Conservation (phyloP, 2,888 invertebrate species). For the Sinodicranocentrus sp. region DNA sequence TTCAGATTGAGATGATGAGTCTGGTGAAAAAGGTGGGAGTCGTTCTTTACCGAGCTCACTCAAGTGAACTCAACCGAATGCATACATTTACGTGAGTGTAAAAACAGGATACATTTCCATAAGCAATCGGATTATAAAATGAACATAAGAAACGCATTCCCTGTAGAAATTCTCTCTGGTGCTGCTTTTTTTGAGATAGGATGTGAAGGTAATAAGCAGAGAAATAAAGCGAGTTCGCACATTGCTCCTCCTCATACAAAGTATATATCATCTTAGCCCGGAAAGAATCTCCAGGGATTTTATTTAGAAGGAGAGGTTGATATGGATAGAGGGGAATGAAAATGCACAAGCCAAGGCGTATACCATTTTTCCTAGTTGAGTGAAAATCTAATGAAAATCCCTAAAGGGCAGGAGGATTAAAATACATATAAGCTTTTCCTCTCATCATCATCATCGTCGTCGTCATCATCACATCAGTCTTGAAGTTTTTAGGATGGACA, state of each 20-base stretch:
- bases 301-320: slow-evolving; percentile 9
- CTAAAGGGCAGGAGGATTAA: slow-evolving; percentile 62
- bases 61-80: slow-evolving; percentile 60
- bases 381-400: slow-evolving; percentile 60
- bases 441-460: slow-evolving; percentile 5
- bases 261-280: not conserved
- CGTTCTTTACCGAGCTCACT: slow-evolving; percentile 47
- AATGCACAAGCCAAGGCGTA: slow-evolving; percentile 33
- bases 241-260: no score
- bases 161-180: not conserved
- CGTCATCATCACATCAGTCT: slow-evolving; percentile 32
- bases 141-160: slow-evolving; percentile 62
- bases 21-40: slow-evolving; percentile 51
- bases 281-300: slow-evolving; percentile 48
- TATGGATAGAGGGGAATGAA: slow-evolving; percentile 3
- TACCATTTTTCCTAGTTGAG: slow-evolving; percentile 50
- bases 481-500: slow-evolving; percentile 17
- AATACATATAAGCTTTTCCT: slow-evolving; percentile 20
- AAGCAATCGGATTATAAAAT: slow-evolving; percentile 62
- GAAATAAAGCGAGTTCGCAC: no score
- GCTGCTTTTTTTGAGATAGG: slow-evolving; percentile 18
- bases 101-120: slow-evolving; percentile 62
- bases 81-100: slow-evolving; percentile 54
- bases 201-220: no score
- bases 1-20: not conserved